phyloP scores from a whole-genome alignment of 2,797 vertebrate genomes.

The Acridotheres tristis region DNA sequence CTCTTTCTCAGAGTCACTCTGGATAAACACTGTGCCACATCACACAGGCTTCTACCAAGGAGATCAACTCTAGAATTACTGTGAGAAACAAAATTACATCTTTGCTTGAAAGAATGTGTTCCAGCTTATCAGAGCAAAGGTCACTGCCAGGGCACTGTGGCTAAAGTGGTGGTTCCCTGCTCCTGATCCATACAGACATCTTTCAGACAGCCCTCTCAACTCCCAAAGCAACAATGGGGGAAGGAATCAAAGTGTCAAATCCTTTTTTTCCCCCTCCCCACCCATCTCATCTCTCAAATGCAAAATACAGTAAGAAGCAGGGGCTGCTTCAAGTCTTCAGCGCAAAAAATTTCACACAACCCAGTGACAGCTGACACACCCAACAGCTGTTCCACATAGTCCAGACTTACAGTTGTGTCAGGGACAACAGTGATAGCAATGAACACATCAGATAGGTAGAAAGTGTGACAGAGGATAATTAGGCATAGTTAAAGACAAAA shows the following conservation, averaged over 20 bases:
- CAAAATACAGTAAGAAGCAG: not conserved
- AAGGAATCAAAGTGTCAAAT: not conserved
- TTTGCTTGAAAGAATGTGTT: slow-evolving; percentile 20
- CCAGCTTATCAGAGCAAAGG: slow-evolving; percentile 22
- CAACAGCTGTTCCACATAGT: not conserved
- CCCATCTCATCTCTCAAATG: not conserved
- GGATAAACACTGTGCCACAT: not conserved
- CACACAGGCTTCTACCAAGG: not conserved
- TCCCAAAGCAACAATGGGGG: not conserved
- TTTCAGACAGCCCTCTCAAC: not conserved
- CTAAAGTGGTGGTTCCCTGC: not conserved
- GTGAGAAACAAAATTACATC: not conserved
- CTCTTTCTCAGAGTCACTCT: not conserved
- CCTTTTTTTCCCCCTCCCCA: not conserved
- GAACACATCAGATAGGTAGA: not conserved
- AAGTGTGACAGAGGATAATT: not conserved
- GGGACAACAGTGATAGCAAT: not conserved
- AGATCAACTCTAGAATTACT: slow-evolving; percentile 13
- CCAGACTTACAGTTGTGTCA: not conserved
- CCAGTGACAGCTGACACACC: not conserved
- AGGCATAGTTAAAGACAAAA: not conserved
- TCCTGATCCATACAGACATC: not conserved
- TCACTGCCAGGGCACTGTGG: not conserved
- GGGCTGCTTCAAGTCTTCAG: not conserved
- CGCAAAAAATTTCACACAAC: not conserved